A percentile compares a stretch with the other conserved stretches of the same genome.
These are phyloP conservation scores for Cochlearius cochlearius DNA, from an alignment of 2,113 vertebrate genomes.

Conservation along the genomic window DNA sequence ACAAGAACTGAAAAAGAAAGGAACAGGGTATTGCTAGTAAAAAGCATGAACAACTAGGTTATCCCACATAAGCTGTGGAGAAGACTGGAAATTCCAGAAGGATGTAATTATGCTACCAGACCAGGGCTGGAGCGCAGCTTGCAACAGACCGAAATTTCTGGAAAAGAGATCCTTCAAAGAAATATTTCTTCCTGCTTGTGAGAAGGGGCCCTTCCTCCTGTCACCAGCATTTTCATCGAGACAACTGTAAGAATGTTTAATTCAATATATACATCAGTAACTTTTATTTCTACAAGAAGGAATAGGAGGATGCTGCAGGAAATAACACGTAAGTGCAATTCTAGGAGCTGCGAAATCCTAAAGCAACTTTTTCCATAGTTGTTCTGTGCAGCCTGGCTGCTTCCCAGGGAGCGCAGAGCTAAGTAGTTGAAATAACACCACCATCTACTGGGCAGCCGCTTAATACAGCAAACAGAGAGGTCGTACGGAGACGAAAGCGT, in stretches of 20 bases:
- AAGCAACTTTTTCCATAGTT: neutral
- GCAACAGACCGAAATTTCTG: neutral
- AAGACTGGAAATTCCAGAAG: neutral
- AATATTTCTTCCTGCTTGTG: neutral
- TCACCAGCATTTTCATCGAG: neutral
- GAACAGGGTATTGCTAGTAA: neutral
- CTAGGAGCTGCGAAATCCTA: neutral
- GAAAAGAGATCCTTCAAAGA: neutral
- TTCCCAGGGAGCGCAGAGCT: neutral
- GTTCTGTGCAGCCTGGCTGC: neutral
- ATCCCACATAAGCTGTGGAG: neutral
- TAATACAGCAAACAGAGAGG: neutral
- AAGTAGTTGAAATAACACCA: conserved; percentile 74
- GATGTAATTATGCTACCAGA: neutral
- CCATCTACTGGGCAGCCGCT: conserved; percentile 74
- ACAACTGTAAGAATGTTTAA: neutral
- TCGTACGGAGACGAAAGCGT: rapidly evolving
- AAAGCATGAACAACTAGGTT: neutral
- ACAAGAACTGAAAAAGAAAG: neutral
- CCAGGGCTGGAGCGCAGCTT: neutral
- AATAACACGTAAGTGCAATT: neutral
- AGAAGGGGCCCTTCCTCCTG: neutral
- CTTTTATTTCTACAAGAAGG: neutral
- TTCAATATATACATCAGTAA: neutral
- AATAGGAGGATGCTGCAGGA: neutral